These are phyloP conservation scores for Myiopsitta monachus DNA, from an alignment of 2,113 vertebrate genomes.

Conservation along the genomic window DNA sequence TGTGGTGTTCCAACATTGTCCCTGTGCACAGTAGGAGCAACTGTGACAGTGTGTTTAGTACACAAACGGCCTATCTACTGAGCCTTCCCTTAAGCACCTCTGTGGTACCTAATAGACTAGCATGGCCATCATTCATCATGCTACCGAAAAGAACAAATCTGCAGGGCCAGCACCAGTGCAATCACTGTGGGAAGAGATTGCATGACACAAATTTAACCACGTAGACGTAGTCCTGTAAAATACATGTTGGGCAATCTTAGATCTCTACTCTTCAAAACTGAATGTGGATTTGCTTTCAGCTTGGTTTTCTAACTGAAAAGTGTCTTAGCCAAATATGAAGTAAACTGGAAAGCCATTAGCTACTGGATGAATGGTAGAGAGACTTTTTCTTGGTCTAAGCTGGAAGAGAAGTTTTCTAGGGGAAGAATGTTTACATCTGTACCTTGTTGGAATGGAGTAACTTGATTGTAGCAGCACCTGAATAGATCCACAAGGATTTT, in stretches of 20 bases:
- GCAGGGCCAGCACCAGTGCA: no score
- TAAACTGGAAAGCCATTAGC: background rate
- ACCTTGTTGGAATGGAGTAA: background rate
- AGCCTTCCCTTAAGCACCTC: background rate
- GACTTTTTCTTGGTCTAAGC: background rate
- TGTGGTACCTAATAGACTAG: background rate
- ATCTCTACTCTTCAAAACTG: background rate
- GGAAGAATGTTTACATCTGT: background rate
- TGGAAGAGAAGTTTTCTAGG: background rate
- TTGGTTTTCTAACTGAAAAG: background rate
- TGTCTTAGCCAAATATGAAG: background rate
- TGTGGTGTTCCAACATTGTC: background rate
- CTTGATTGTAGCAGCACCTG: background rate
- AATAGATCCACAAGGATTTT: background rate
- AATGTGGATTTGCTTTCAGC: background rate
- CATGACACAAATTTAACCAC: background rate
- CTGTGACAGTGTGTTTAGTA: background rate
- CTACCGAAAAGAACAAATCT: background rate
- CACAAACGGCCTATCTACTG: background rate
- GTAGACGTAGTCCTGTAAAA: rapidly evolving
- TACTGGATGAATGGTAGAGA: background rate
- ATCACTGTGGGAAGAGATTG: rapidly evolving
- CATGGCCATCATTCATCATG: rapidly evolving
- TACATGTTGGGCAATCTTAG: background rate
- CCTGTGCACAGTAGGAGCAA: background rate